Evolutionary conservation across 2,797 vertebrate species (phyloP).

Genomic region (Gambusia yucatana): DNA sequence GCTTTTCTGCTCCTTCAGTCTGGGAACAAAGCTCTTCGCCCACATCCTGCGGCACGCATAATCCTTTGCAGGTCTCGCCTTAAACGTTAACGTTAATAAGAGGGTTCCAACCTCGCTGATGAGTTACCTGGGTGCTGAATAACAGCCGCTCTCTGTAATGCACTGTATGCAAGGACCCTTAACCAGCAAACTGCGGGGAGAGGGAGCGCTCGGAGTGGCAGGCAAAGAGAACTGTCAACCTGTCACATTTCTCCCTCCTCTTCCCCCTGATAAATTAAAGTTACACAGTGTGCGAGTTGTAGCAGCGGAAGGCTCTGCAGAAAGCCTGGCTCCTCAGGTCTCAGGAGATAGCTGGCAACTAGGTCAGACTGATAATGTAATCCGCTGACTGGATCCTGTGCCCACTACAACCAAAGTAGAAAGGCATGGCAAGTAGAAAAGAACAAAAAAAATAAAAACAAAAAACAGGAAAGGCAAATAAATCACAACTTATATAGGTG

Average conservation of each 20-base stretch:
- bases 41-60: conserved; percentile 35
- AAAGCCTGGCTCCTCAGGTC: conserved; percentile 82
- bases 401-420: conserved; percentile 75
- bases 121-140: conserved; percentile 64
- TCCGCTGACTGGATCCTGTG: conserved; percentile 84
- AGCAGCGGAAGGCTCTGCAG: conserved; percentile 80
- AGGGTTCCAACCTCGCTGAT: conserved; percentile 61
- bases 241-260: conserved; percentile 80
- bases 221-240: conserved; percentile 84
- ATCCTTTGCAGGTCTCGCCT: conserved; percentile 37
- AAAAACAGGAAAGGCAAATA: conserved; percentile 44
- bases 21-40: conserved; percentile 17
- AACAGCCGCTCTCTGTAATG: conserved; percentile 68
- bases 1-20: conserved; percentile 21
- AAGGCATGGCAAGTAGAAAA: conserved; percentile 65
- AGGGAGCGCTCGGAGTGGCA: conserved; percentile 76
- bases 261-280: conserved; percentile 83
- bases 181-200: conserved; percentile 72
- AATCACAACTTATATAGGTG: conserved; percentile 57
- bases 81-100: conserved; percentile 62
- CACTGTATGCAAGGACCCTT: conserved; percentile 73
- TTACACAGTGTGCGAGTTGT: conserved; percentile 81
- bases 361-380: conserved; percentile 88
- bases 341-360: conserved; percentile 86
- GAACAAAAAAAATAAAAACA: conserved; percentile 41